Evolutionary conservation across 2,888 invertebrate species (phyloP).

Genomic region (Uloborus plumipes): DNA sequence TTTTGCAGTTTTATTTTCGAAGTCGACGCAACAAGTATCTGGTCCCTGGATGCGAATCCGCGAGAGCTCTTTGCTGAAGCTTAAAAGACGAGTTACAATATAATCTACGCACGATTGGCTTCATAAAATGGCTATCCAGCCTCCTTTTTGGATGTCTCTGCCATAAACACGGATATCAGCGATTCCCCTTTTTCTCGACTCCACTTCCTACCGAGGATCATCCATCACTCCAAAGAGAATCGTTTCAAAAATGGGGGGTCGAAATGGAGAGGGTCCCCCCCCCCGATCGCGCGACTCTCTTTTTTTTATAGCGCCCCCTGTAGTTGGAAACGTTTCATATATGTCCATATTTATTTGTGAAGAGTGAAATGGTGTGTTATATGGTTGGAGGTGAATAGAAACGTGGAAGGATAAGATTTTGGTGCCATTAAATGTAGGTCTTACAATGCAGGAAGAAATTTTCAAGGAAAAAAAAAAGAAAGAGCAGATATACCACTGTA

Average conservation of each 20-base stretch:
- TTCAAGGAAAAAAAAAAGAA: too few relatives aligned
- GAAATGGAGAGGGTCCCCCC: slow-evolving; percentile 22
- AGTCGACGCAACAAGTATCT: neutral
- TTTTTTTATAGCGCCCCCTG: slow-evolving; percentile 16
- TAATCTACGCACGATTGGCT: slow-evolving; percentile 57
- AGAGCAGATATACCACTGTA: too few relatives aligned
- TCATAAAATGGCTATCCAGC: slow-evolving; percentile 53
- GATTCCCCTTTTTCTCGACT: slow-evolving; percentile 47
- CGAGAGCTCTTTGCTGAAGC: slow-evolving; percentile 7
- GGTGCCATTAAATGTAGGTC: too few relatives aligned
- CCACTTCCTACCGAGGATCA: slow-evolving; percentile 48
- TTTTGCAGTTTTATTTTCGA: neutral
- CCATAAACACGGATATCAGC: slow-evolving; percentile 52
- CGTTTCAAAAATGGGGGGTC: slow-evolving; percentile 8
- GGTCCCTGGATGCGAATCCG: neutral
- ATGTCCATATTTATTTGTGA: too few relatives aligned
- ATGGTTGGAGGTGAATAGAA: too few relatives aligned
- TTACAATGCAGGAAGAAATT: too few relatives aligned
- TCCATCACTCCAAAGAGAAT: slow-evolving; percentile 39
- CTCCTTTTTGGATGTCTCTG: slow-evolving; percentile 55
- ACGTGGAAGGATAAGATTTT: too few relatives aligned
- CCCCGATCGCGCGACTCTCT: slow-evolving; percentile 40
- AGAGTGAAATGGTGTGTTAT: too few relatives aligned
- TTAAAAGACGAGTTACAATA: slow-evolving; percentile 46
- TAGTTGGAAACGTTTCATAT: too few relatives aligned